A percentile compares a stretch with the other conserved stretches of the same genome.
Evolutionary conservation across 2,113 vertebrate genomes (phyloP).

Genomic region (Galbula dea): DNA sequence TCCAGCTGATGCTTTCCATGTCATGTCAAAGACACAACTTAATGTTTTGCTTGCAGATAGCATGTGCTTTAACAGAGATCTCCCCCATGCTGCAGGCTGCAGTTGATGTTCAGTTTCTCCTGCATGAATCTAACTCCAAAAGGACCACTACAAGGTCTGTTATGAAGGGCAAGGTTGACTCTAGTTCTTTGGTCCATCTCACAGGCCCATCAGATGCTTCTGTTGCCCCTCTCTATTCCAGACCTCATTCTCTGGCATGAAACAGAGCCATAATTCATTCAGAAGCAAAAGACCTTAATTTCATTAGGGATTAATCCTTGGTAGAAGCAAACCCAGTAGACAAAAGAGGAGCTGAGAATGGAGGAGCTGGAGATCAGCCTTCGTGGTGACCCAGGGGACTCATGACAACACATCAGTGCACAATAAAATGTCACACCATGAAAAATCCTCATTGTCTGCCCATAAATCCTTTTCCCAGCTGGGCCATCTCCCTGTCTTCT

Average conservation of each 20-base stretch:
- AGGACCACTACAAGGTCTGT: neutral
- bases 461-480: constrained; percentile 23
- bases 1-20: neutral
- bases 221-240: neutral
- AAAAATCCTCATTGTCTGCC: constrained; percentile 33
- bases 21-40: accelerated
- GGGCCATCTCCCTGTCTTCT: neutral
- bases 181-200: neutral
- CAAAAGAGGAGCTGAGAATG: neutral
- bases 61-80: neutral
- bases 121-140: neutral
- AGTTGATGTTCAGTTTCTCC: neutral
- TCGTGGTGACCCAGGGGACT: neutral
- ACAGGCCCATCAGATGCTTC: neutral
- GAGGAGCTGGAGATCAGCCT: neutral
- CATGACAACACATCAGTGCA: neutral
- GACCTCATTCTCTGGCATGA: neutral
- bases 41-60: neutral
- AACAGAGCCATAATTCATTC: neutral
- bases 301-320: neutral
- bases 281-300: neutral
- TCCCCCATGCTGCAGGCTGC: neutral
- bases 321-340: neutral
- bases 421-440: constrained; percentile 48
- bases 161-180: accelerated